Evolutionary conservation across 1,140 invertebrate species (phyloP), one percentile per base, ranked within the genome.

Genomic region (Eueides isabella): DNA sequence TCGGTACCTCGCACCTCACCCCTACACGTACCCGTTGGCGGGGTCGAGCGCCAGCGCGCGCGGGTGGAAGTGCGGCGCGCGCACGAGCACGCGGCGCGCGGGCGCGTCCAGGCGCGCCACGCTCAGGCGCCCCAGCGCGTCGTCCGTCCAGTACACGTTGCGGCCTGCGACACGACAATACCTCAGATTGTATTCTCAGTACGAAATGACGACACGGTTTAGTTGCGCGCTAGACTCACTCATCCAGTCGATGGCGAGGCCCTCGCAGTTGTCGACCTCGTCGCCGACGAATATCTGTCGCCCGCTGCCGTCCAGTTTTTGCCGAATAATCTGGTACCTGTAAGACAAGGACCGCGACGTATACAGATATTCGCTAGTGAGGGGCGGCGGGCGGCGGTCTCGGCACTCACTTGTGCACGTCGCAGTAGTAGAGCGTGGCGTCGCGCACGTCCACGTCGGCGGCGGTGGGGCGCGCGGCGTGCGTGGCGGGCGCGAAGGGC

Each of bases 131-230:
- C 94, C 93, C 71, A 94, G 88, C 48, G 94, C 94, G 83, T 95
- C 95, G 90, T 97, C 96, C 61, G 96, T 96, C 96, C 97, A 98
- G 92, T 97, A 98, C 33, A 98, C 81, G 87, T 98, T 97, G 35
- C 95, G 93, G 61, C 95, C 90, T 91, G 79, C 28, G 41, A 30
- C 26, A 16, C 41, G 7, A 23, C 4, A 30, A 4, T 29, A 29
- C 12, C 11, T 61, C 28, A 23, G 5, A 28, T 29, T 61, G 11
- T 61, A 29, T 38, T 38, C 35, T 16, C 35, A 38, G 4, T 14
- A 38, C 35, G 16, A 14, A 38, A 38, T n/a, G n/a, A n/a, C n/a
- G n/a, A n/a, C n/a, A 7, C 31, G 31, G 7, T 31, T 31, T 3
- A 3, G 31, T 31, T 31, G 31, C 31, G 31, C 7, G 31, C 31